Evolutionary conservation across 2,113 vertebrate genomes (phyloP).

Genomic region (Pluvialis apricaria): DNA sequence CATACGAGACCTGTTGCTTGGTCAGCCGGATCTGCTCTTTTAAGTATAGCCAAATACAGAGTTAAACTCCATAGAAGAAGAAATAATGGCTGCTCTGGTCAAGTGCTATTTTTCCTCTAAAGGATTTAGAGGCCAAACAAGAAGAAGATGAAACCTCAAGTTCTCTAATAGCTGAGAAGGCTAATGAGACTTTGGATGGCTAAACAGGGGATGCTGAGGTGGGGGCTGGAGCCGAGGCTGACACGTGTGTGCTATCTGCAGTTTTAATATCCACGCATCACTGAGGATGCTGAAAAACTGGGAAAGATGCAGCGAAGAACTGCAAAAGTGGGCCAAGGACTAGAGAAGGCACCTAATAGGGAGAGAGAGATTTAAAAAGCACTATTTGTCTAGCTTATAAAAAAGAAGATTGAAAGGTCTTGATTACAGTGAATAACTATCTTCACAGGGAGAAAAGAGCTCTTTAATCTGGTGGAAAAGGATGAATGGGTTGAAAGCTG

Average conservation of each 20-base stretch:
- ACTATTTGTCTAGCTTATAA: not conserved
- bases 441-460: not conserved
- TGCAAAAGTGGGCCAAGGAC: not conserved
- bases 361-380: not conserved
- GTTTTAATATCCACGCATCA: not conserved
- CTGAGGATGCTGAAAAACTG: not conserved
- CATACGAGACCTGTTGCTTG: not conserved
- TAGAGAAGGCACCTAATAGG: not conserved
- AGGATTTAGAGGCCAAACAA: not conserved
- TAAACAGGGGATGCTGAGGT: not conserved
- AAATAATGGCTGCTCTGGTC: not conserved
- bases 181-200: not conserved
- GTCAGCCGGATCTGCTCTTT: not conserved
- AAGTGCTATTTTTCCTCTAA: not conserved
- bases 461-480: constrained; percentile 24
- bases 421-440: constrained; percentile 24
- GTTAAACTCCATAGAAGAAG: not conserved
- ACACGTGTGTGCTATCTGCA: not conserved
- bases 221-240: not conserved
- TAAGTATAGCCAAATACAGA: not conserved
- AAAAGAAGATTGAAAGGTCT: constrained; percentile 21
- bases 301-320: not conserved
- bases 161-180: not conserved
- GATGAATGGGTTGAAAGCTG: constrained; percentile 15
- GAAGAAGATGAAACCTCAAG: not conserved